These are phyloP conservation scores for Sorex maritimensis DNA, from an alignment of 2,797 vertebrate species.

Conservation along the genomic window DNA sequence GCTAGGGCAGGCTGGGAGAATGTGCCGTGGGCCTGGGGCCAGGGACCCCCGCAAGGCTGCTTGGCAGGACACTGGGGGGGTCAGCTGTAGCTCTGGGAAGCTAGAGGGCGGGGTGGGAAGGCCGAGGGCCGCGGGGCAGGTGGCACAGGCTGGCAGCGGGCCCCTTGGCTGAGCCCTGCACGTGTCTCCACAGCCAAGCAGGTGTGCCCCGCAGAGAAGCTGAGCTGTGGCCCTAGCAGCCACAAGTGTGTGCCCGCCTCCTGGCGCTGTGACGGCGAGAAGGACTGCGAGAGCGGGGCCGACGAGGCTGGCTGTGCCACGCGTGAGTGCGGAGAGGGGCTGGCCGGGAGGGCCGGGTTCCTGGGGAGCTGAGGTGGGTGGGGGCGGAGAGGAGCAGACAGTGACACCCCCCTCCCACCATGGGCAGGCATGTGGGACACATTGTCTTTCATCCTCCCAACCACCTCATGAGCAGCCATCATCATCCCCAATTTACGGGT, in stretches of 20 bases:
- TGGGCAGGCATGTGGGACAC: conserved; percentile 61
- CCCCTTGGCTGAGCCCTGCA: not conserved
- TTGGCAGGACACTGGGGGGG: not conserved
- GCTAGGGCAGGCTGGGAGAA: not conserved
- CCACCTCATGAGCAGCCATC: conserved; percentile 77
- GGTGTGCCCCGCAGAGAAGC: conserved; percentile 96
- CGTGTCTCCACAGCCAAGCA: conserved; percentile 92
- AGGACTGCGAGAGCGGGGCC: conserved; percentile 96
- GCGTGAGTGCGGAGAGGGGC: conserved; percentile 91
- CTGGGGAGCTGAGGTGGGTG: not conserved
- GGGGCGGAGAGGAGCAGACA: not conserved
- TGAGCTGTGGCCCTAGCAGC: conserved; percentile 95
- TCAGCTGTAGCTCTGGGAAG: not conserved
- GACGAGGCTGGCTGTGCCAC: conserved; percentile 96
- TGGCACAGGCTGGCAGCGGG: not conserved
- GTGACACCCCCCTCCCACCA: not conserved
- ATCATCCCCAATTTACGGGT: conserved; percentile 74
- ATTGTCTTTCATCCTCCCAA: conserved; percentile 73
- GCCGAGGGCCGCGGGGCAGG: not conserved
- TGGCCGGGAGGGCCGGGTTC: not conserved
- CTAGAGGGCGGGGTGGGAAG: not conserved
- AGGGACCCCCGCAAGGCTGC: not conserved
- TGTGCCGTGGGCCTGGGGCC: not conserved
- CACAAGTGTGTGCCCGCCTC: conserved; percentile 97
- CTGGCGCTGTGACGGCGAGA: conserved; percentile 98